Percentiles rank a stretch among this genome's conserved stretches.
Conservation (phyloP, 2,797 vertebrate species). For the Silurus lanzhouensis region DNA sequence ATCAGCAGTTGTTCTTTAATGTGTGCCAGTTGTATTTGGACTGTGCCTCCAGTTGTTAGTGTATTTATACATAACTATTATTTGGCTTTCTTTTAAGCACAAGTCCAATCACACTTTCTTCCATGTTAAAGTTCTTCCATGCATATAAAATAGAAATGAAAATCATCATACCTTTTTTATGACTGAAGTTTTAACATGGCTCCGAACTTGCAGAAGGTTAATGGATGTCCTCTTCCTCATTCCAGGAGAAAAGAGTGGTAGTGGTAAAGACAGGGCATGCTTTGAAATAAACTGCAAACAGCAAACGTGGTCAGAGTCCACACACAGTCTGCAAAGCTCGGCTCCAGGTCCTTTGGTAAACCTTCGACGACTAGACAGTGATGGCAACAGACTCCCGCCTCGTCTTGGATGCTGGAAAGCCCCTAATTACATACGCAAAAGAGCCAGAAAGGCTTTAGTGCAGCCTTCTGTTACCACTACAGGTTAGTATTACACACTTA, state of each 20-base stretch:
- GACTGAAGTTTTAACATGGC: neutral
- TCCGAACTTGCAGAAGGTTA: neutral
- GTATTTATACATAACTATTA: neutral
- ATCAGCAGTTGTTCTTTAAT: neutral
- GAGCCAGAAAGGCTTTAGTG: neutral
- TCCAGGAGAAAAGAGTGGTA: constrained; percentile 59
- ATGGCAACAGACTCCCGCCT: constrained; percentile 42
- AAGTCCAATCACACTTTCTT: neutral
- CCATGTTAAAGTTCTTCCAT: neutral
- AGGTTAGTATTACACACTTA: constrained; percentile 25
- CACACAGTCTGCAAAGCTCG: constrained; percentile 52
- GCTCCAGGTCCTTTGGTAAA: constrained; percentile 3
- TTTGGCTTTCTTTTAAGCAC: neutral
- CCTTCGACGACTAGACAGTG: constrained; percentile 8
- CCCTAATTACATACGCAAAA: constrained; percentile 18
- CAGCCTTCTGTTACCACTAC: neutral
- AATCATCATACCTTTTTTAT: neutral
- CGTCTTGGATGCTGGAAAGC: constrained; percentile 28
- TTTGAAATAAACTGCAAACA: constrained; percentile 54
- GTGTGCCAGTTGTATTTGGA: neutral
- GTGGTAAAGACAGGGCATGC: constrained; percentile 44
- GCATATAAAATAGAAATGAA: neutral
- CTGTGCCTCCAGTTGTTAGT: too few relatives aligned
- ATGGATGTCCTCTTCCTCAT: neutral
- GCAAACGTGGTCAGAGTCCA: constrained; percentile 51